A percentile compares a stretch with the other conserved stretches of the same genome.
Conservation (phyloP, 2,888 invertebrate species). For the Ditula angustiorana region DNA sequence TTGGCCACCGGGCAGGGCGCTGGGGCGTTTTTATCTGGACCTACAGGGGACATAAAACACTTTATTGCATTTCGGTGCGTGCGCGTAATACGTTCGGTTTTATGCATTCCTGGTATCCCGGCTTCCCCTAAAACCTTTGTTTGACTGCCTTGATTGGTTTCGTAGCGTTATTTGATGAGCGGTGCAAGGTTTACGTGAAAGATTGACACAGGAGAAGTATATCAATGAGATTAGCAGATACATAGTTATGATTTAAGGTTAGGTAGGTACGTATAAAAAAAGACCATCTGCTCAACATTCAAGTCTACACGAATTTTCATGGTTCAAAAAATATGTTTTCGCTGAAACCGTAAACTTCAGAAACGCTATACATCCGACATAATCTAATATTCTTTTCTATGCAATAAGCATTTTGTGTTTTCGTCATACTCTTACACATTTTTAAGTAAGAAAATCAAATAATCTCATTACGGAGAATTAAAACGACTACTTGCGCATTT, state of each 20-base stretch:
- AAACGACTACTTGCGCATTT: no score
- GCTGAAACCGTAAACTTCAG: no score
- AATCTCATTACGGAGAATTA: no score
- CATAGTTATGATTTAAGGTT: background rate
- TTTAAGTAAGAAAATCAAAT: no score
- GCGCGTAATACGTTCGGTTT: conserved; percentile 57
- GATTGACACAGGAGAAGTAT: background rate
- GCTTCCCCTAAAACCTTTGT: conserved; percentile 56
- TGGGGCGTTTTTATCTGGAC: conserved; percentile 68
- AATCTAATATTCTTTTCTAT: no score
- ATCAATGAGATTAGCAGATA: background rate
- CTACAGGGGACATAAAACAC: conserved; percentile 74
- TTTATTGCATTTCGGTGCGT: conserved; percentile 72
- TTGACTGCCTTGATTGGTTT: conserved; percentile 78
- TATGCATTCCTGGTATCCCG: conserved; percentile 55
- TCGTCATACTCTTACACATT: no score
- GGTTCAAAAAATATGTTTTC: no score
- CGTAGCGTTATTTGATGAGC: conserved; percentile 32
- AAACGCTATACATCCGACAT: no score
- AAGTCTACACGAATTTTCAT: no score
- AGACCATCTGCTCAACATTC: no score
- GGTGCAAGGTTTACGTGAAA: conserved; percentile 37
- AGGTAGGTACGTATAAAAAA: no score
- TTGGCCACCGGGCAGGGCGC: conserved; percentile 64
- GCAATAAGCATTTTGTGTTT: no score